Evolutionary conservation across 92 coral and sea anemone genomes (phyloP).

Genomic region (Galaxea fascicularis): DNA sequence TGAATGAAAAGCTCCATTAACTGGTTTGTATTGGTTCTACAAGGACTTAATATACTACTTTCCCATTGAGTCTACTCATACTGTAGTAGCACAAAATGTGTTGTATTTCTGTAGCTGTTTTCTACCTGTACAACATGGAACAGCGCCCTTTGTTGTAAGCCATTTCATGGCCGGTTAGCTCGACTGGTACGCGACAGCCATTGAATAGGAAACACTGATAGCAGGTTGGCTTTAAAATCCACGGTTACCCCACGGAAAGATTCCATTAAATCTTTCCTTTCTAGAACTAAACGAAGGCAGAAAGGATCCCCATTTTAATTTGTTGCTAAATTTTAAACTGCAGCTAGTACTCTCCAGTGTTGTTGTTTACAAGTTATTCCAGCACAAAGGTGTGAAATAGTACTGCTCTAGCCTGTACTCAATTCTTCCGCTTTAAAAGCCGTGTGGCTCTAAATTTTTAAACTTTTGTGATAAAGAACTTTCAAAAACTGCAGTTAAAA

Average conservation of each 20-base stretch:
- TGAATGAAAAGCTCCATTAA: too few species aligned
- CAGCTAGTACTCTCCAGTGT: too few species aligned
- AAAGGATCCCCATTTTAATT: too few species aligned
- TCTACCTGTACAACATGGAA: background rate
- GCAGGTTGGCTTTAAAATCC: background rate
- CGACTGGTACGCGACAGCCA: conserved; percentile 18
- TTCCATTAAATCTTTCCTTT: background rate
- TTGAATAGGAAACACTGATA: background rate
- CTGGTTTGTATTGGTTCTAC: too few species aligned
- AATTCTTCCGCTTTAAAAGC: too few species aligned
- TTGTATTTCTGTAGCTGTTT: background rate
- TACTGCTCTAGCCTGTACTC: too few species aligned
- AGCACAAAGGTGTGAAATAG: too few species aligned
- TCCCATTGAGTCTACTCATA: background rate
- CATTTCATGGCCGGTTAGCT: background rate
- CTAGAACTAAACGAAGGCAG: background rate
- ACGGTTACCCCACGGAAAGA: background rate
- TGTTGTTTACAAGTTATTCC: too few species aligned
- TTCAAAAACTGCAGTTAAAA: background rate
- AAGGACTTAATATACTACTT: background rate
- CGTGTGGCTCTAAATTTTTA: too few species aligned
- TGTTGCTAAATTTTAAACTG: too few species aligned
- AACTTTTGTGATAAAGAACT: background rate
- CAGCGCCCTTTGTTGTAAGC: conserved; percentile 2
- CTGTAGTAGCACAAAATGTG: background rate